phyloP scores from a whole-genome alignment of 2,113 vertebrate genomes.

The Callionymus lyra region DNA sequence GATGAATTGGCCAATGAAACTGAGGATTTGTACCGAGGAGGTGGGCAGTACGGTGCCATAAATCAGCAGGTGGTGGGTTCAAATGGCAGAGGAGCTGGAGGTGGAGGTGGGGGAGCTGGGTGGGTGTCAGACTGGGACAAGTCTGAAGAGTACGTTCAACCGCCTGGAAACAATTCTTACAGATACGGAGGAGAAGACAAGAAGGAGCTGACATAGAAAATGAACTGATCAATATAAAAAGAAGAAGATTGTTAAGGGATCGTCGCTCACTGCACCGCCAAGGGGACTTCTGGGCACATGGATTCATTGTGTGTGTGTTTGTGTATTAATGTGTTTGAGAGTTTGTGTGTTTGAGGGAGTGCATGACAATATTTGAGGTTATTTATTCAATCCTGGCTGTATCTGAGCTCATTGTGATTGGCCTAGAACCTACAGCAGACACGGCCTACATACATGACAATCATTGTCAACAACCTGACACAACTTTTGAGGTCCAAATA shows the following conservation, averaged over 20 bases:
- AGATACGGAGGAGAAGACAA: conserved; percentile 71
- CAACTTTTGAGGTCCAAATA: too few species aligned
- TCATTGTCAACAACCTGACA: too few species aligned
- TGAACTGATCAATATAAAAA: conserved; percentile 6
- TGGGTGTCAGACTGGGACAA: conserved; percentile 96
- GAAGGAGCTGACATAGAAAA: conserved; percentile 61
- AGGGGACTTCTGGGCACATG: conserved; percentile 8
- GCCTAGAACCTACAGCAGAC: too few species aligned
- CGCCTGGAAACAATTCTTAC: conserved; percentile 78
- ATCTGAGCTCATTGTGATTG: too few species aligned
- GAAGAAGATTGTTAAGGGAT: conserved; percentile 25
- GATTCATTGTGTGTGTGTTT: conserved; percentile 4
- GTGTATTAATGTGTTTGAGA: conserved; percentile 3
- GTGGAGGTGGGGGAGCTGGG: conserved; percentile 47
- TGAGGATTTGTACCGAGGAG: conserved; percentile 82
- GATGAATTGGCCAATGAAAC: conserved; percentile 97
- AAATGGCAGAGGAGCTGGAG: conserved; percentile 47
- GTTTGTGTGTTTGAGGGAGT: background rate
- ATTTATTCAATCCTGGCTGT: too few species aligned
- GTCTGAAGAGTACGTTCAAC: conserved; percentile 93
- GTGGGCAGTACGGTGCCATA: conserved; percentile 88
- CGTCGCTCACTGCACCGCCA: conserved; percentile 22
- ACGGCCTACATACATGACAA: too few species aligned
- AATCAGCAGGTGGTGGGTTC: conserved; percentile 62
- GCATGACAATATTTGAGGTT: conserved; percentile 14